Percentiles rank a stretch among this genome's conserved stretches.
Conservation (phyloP, 64 coral and sea anemone genomes). For the Montipora efflorescens region DNA sequence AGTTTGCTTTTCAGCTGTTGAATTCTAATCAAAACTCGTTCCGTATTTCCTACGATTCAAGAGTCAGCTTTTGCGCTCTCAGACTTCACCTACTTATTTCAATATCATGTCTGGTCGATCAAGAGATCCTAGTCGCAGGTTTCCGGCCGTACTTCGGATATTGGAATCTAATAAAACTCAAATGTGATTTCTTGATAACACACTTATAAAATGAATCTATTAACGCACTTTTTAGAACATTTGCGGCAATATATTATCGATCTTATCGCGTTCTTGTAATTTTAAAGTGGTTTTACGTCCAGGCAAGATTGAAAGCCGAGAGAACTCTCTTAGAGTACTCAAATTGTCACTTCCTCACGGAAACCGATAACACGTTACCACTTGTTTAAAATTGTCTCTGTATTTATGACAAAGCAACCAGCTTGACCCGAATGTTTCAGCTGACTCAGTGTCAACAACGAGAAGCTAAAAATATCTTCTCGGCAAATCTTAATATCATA, state of each 20-base stretch:
- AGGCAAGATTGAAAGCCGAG: neutral
- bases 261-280: neutral
- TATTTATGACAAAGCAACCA: neutral
- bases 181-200: slow-evolving; percentile 1
- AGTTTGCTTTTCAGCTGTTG: no score
- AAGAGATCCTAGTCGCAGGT: neutral
- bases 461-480: neutral
- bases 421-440: neutral
- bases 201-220: neutral
- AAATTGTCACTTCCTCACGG: neutral
- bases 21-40: neutral
- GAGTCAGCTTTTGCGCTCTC: neutral
- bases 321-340: neutral
- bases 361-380: neutral
- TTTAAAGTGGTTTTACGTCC: neutral
- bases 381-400: neutral
- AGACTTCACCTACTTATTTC: neutral
- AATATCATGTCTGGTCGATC: neutral
- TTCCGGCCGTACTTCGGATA: neutral
- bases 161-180: neutral
- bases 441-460: neutral
- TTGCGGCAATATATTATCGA: neutral
- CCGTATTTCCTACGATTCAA: neutral
- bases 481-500: no score
- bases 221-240: neutral